These are phyloP conservation scores for Cerastoderma edule DNA, from an alignment of 2,888 invertebrate genomes.

Conservation along the genomic window DNA sequence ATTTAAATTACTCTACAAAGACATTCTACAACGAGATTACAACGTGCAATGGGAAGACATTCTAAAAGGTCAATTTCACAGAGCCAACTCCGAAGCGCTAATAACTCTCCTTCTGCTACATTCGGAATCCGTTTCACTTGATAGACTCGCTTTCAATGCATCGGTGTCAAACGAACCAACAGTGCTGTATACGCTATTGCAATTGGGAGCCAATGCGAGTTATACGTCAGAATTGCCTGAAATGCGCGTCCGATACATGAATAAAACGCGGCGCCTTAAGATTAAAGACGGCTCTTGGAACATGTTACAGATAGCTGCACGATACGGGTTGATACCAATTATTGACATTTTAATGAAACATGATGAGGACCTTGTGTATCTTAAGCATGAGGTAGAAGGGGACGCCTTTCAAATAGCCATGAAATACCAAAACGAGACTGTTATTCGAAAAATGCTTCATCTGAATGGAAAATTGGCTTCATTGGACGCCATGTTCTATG, in stretches of 20 bases:
- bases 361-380: neutral
- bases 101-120: neutral
- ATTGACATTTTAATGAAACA: neutral
- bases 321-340: neutral
- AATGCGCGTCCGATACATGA: neutral
- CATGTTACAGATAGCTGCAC: constrained; percentile 4
- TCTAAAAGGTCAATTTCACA: neutral
- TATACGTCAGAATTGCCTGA: neutral
- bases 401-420: constrained; percentile 7
- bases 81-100: constrained; percentile 1
- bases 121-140: neutral
- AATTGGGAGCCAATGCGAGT: neutral
- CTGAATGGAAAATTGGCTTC: neutral
- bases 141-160: neutral
- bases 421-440: neutral
- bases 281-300: constrained; percentile 1
- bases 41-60: neutral
- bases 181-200: neutral
- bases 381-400: neutral
- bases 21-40: neutral
- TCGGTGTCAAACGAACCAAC: neutral
- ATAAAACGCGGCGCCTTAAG: neutral
- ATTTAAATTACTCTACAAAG: neutral
- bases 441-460: neutral
- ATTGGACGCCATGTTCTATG: neutral